Base-by-base conservation (phyloP, 2,888 invertebrate genomes). In the Poecilobothrus nobilitatus region DNA sequence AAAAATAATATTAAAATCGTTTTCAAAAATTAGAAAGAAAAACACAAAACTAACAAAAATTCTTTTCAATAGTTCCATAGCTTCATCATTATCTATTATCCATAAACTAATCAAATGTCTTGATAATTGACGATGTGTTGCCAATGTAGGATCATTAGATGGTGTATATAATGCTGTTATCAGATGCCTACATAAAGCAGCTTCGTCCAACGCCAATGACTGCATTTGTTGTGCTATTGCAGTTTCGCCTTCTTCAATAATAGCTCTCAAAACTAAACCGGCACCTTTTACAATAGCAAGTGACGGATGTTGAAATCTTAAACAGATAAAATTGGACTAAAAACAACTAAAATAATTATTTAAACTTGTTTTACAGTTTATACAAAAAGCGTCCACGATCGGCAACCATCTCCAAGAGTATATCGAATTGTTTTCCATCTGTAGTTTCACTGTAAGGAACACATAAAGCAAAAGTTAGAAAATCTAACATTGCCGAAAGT, bases 361-460 rank as follows among this genome's bases (percentile, higher is more conserved):
- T 27, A 27, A 27, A 18, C 2, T 53, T n/a, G n/a, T n/a, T n/a
- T n/a, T 53, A 53, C 63, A 99, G 84, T 79, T 92, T 91, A 80
- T 97, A 99, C 22, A 99, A 84, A 70, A 91, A 89, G 69, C 97
- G 87, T 8, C 98, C 98, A 73, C 93, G 87, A 68, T 90, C 88
- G 6, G 99, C 95, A 1, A 98, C 97, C 88, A 98, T 89, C 82
- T 95, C 94, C 33, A 98, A 83, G 68, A 98, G 84, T 74, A 89
- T 89, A 81, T 99, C 98, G 81, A 97, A 97, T 79, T 95, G 94
- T 78, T 93, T 93, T 67, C 96, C 95, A 78, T 97, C 96, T 0
- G 99, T 99, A 6, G 99, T 99, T 83, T 99, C 99, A 78, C 96
- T 95, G 83, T 98, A 99, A 6, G 99, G 99, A 72, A 97, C 95